A percentile compares a stretch with the other conserved stretches of the same genome.
phyloP scores from a whole-genome alignment of 1,140 invertebrate genomes.

The Brachionus koreanus region DNA sequence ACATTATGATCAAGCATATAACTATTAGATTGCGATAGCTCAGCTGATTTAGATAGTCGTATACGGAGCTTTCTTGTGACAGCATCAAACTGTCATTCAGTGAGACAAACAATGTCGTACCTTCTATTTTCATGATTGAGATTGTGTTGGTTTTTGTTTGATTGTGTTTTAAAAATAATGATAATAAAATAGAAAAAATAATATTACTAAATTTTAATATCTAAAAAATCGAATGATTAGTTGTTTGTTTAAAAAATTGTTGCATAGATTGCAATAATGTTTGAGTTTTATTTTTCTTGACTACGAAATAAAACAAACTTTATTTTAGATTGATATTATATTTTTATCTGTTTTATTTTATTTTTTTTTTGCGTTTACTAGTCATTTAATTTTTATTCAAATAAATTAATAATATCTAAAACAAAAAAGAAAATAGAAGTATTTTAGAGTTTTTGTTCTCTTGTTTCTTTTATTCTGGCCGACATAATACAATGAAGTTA shows the following conservation, averaged over 20 bases:
- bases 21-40: conserved; percentile 8
- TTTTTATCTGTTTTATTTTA: too few relatives aligned
- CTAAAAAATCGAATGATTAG: conserved; percentile 3
- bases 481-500: not conserved
- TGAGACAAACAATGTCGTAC: not conserved
- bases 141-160: not conserved
- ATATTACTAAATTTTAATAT: not conserved
- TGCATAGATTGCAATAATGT: not conserved
- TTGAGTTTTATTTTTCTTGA: too few relatives aligned
- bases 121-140: not conserved
- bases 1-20: conserved; percentile 13
- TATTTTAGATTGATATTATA: not conserved
- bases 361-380: not conserved
- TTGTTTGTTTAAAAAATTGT: not conserved
- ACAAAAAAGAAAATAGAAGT: not conserved
- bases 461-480: not conserved
- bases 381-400: not conserved
- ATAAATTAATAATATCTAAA: not conserved
- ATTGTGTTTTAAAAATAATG: not conserved
- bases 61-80: not conserved
- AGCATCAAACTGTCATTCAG: not conserved
- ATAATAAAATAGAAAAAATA: not conserved
- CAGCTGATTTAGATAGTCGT: not conserved
- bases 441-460: too few relatives aligned
- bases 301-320: not conserved